Evolutionary conservation across 1,140 invertebrate genomes (phyloP).

Genomic region (Eumaeus atala): DNA sequence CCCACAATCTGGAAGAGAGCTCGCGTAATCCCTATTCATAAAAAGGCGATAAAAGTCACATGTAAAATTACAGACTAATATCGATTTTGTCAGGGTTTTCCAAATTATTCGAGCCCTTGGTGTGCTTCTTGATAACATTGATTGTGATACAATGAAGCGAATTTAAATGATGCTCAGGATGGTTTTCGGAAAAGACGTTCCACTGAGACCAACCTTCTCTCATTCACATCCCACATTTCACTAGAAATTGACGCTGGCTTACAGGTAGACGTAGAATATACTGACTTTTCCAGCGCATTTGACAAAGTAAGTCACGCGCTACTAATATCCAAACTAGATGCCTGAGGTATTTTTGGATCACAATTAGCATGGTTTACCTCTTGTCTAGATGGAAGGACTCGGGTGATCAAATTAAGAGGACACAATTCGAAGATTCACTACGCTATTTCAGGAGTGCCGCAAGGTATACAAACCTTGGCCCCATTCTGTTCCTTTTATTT

Average conservation of each 20-base stretch:
- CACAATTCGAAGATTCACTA: too few species aligned
- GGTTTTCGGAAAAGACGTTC: background rate
- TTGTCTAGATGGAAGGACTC: too few species aligned
- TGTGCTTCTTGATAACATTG: too few species aligned
- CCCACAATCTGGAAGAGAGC: constrained; percentile 21
- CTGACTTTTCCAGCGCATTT: background rate
- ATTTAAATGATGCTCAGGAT: background rate
- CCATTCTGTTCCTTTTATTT: too few species aligned
- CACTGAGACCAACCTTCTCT: background rate
- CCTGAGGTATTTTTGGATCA: background rate
- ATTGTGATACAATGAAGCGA: too few species aligned
- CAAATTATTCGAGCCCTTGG: too few species aligned
- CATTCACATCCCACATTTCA: background rate
- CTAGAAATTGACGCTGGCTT: background rate
- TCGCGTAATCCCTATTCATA: constrained; percentile 16
- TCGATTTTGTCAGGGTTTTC: too few species aligned
- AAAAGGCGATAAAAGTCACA: constrained; percentile 16
- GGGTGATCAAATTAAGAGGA: too few species aligned
- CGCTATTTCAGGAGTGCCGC: too few species aligned
- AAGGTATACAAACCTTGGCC: too few species aligned
- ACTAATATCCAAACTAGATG: background rate
- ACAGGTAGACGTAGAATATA: background rate
- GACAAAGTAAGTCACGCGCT: background rate
- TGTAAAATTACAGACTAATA: background rate
- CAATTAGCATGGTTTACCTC: background rate